phyloP scores from a whole-genome alignment of 2,888 invertebrate species.

The Invenusta paracnida region DNA sequence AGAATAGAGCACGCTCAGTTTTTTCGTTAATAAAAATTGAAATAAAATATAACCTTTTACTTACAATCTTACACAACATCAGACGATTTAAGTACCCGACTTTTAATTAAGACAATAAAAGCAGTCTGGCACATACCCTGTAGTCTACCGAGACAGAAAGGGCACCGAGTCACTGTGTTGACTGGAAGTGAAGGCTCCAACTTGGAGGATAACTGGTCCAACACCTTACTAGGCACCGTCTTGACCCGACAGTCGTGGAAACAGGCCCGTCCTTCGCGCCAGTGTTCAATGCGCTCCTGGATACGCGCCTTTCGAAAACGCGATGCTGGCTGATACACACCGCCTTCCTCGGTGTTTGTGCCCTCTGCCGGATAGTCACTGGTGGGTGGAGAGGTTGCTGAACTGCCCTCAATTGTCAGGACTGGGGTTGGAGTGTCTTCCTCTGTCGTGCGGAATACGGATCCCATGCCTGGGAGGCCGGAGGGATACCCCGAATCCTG shows the following conservation, averaged over 20 bases:
- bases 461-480: neutral
- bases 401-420: neutral
- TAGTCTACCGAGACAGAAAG: neutral
- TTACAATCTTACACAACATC: too few species aligned
- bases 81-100: too few species aligned
- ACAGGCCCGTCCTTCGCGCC: neutral
- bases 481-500: neutral
- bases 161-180: neutral
- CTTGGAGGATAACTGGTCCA: neutral
- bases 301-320: neutral
- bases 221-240: neutral
- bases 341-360: neutral
- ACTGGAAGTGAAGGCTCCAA: neutral
- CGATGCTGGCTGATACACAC: neutral
- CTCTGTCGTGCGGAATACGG: neutral
- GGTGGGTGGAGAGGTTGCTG: neutral
- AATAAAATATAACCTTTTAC: too few species aligned
- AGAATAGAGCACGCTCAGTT: too few species aligned
- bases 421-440: neutral
- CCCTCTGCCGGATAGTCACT: neutral
- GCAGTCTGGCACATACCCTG: too few species aligned
- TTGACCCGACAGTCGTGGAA: neutral
- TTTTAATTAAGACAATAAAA: too few species aligned
- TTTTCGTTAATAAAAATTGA: too few species aligned
- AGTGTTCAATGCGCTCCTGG: neutral